Evolutionary conservation across 2,888 invertebrate genomes (phyloP).

Genomic region (Xanthostigma xanthostigma): DNA sequence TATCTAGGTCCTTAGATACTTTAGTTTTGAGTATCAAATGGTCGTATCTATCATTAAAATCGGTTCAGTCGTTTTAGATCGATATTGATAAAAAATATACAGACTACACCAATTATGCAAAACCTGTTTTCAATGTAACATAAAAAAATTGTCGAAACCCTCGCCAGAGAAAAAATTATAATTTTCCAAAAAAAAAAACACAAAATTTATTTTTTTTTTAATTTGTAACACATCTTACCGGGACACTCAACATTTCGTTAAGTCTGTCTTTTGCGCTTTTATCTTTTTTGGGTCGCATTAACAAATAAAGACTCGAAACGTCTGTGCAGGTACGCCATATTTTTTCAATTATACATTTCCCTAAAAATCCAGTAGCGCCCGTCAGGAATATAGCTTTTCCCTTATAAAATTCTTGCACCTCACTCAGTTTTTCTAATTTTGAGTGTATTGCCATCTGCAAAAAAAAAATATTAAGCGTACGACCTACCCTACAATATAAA

Average conservation of each 20-base stretch:
- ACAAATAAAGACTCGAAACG: conserved; percentile 17
- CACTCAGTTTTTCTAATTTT: no score
- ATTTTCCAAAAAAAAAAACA: not conserved
- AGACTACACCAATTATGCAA: no score
- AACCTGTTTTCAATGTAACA: not conserved
- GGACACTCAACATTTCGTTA: not conserved
- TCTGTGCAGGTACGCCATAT: conserved; percentile 55
- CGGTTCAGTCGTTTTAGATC: no score
- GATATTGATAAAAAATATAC: no score
- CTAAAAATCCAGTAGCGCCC: conserved; percentile 80
- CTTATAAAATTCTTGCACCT: conserved; percentile 30
- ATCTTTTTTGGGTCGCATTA: not conserved
- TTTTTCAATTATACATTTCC: conserved; percentile 72
- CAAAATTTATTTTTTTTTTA: not conserved
- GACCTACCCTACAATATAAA: no score
- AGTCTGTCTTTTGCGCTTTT: not conserved
- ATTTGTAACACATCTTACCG: not conserved
- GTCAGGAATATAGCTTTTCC: conserved; percentile 68
- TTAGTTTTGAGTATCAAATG: no score
- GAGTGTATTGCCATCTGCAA: no score
- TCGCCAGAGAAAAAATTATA: no score
- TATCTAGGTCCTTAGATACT: no score
- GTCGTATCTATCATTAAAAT: no score
- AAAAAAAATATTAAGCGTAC: no score
- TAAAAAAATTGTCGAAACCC: no score